Base-by-base conservation (phyloP, 2,888 invertebrate species). In the Pyralis farinalis region DNA sequence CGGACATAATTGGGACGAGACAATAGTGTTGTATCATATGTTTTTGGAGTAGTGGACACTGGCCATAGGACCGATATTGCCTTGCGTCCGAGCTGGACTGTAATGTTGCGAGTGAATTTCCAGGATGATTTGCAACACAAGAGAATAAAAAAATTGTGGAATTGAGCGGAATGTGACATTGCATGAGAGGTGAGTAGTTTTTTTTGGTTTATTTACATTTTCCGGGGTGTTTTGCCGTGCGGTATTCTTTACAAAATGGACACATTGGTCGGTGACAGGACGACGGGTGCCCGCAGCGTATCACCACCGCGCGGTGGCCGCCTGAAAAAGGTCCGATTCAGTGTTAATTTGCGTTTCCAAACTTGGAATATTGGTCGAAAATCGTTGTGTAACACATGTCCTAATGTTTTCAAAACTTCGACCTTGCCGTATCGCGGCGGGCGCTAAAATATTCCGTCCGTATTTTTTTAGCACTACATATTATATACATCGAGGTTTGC, bases 151-250 rank as follows among this genome's bases (percentile, higher is more conserved):
- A 65, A 81, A 71, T 68, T 78, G 75, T 79, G 80, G 79, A 81
- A 85, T 85, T 87, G 81, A 88, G 81, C 87, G 88, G 88, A 87
- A 89, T 88, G 88, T 88, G 88, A 88, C 88, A 87, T 87, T 81
- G 86, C 80, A 87, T 85, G 81, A 85, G 81, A 88, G 88, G 88
- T 88, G 60, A 83, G 87, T 80, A 54, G 52, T 51, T 56, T 67
- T 70, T 75, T 69, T 67, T 73, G 57, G 79, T 87, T 85, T 86
- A 86, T 86, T 86, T 87, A 86, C 85, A 80, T 86, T 78, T 67
- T 62, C 68, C 61, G 61, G 63, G 62, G 62, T 67, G 71, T 67
- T 60, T 62, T 63, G 66, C 65, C 54, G 65, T 69, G 60, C 60
- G 57, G 66, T 72, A 70, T 76, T 67, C 64, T 63, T 36, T 60